phyloP scores from a whole-genome alignment of 2,113 vertebrate genomes.

The human (Homo sapiens) region GRCh38 chr14:32782001-32782500 shows the following conservation, averaged over 20 bases:
- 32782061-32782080: too few species aligned
- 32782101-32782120: too few species aligned
- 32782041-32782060: too few species aligned
- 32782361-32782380: neutral
- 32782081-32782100: too few species aligned
- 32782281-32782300: neutral
- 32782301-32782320: conserved; percentile 2
- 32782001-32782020: too few species aligned
- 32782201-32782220: too few species aligned
- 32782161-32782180: too few species aligned
- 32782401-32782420: neutral
- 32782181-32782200: too few species aligned
- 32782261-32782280: neutral
- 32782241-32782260: neutral
- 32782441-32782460: neutral
- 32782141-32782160: too few species aligned
- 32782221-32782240: too few species aligned
- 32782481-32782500: neutral
- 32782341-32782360: neutral
- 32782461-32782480: neutral
- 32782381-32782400: neutral
- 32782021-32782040: too few species aligned
- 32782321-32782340: conserved; percentile 1
- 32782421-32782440: neutral
- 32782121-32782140: too few species aligned